A percentile compares a stretch with the other conserved stretches of the same genome.
Evolutionary conservation across 2,797 vertebrate genomes (phyloP).

Genomic region (Geotrypetes seraphini): DNA sequence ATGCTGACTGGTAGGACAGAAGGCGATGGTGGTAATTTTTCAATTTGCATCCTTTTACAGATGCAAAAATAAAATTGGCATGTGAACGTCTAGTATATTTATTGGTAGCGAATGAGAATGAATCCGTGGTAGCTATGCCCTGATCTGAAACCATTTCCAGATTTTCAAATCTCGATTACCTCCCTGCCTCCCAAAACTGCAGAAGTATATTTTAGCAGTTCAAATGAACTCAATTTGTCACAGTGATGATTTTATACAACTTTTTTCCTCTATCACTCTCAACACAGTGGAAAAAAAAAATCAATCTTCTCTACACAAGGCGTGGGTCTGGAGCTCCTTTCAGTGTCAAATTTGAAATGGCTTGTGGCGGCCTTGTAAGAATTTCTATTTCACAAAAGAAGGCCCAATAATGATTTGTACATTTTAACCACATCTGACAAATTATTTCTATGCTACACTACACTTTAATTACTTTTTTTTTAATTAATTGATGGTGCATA

Average conservation of each 20-base stretch:
- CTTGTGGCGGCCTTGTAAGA: constrained; percentile 11
- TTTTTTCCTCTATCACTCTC: not conserved
- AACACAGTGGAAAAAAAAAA: constrained; percentile 4
- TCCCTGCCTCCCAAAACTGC: too few species aligned
- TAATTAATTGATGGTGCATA: constrained; percentile 38
- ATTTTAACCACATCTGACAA: constrained; percentile 32
- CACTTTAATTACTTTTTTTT: constrained; percentile 40
- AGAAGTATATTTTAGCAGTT: too few species aligned
- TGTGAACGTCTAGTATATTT: too few species aligned
- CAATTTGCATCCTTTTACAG: too few species aligned
- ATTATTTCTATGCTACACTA: constrained; percentile 37
- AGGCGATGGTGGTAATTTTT: too few species aligned
- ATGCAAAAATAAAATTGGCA: too few species aligned
- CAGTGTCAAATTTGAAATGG: constrained; percentile 19
- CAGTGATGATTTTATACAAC: too few species aligned
- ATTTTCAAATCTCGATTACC: too few species aligned
- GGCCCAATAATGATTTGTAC: constrained; percentile 37
- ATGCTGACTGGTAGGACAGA: too few species aligned
- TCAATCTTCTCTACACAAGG: constrained; percentile 5
- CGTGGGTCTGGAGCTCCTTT: constrained; percentile 6
- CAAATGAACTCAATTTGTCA: not conserved
- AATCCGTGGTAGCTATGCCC: too few species aligned
- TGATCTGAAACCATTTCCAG: too few species aligned
- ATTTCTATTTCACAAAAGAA: constrained; percentile 37
- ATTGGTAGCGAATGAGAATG: too few species aligned